These are phyloP conservation scores for Martes martes DNA, from an alignment of 2,113 vertebrate genomes.

Conservation along the genomic window DNA sequence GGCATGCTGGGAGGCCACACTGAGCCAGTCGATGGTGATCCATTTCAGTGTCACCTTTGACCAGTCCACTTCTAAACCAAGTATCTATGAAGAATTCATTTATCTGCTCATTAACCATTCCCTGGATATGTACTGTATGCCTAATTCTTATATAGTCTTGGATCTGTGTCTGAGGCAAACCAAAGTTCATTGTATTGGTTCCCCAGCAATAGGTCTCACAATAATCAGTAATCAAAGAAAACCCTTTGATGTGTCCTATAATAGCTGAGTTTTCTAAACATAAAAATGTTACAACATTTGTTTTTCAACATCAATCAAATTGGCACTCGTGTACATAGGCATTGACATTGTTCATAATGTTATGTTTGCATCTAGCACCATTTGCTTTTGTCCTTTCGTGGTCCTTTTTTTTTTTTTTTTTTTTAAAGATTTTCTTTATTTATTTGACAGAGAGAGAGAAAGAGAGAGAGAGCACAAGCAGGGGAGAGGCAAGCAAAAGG, in stretches of 20 bases:
- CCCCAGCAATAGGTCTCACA: not conserved
- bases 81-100: not conserved
- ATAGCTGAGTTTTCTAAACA: not conserved
- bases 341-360: not conserved
- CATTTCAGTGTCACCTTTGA: not conserved
- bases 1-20: not conserved
- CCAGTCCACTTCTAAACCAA: not conserved
- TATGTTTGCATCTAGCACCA: not conserved
- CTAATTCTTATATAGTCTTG: not conserved
- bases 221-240: constrained; percentile 17
- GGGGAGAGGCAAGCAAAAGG: too few species aligned
- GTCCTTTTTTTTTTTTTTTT: too few species aligned
- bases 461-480: too few species aligned
- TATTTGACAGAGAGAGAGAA: not conserved
- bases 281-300: not conserved
- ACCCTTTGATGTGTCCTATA: constrained; percentile 21
- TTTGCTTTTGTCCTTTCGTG: constrained; percentile 11
- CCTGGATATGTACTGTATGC: not conserved
- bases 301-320: constrained; percentile 14
- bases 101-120: not conserved
- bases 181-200: not conserved
- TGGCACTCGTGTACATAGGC: not conserved
- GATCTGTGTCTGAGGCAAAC: not conserved
- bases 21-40: not conserved
- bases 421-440: not conserved